Evolutionary conservation across 2,113 vertebrate genomes (phyloP), one percentile per base, ranked within the genome.

Genomic region (Cervus canadensis): DNA sequence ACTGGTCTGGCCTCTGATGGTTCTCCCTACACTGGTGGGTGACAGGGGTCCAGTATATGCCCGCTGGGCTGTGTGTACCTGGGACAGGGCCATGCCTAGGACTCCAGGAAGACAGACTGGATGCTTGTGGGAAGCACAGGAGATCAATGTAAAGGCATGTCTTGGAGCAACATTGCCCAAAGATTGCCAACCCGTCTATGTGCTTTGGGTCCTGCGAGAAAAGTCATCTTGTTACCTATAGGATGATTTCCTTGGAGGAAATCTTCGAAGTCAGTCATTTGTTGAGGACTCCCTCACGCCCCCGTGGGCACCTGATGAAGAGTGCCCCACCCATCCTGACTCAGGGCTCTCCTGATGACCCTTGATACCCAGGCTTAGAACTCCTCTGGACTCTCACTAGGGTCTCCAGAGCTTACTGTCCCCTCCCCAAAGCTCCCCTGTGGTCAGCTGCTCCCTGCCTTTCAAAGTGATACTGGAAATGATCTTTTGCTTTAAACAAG

Each of bases 31-130:
- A 40, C 25, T 7, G 6, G 16, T 15, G 23, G 33, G 50, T 19
- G 56, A 56, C 6, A 6, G 30, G 56, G 36, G 13, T 56, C 36
- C 0, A 1, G 30, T 21, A 3, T 13, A 1, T 19, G 13, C 25
- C 76, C 15, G 5, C 17, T 3, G 36, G 56, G 30, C 36, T 36
- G 30, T 43, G 33, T 62, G 28, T 48, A 28, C 7, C 23, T 40
- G 62, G 43, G 26, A 10, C 60, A 81, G 67, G 86, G 52, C 62
- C 30, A 45, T 33, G 10, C 10, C 52, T 16, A 23, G 3, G 59
- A 57, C 45, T 50, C 85, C 78, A 89, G 48, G 25, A 36, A 67
- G 26, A 57, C 67, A 45, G 23, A 14, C 28, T 17, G 23, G 59
- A 48, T 12, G n/a, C 30, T 45, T 36, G 8, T 30, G 52, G 64